Base-by-base conservation (phyloP, 92 coral and sea anemone genomes). In the Isaurus tuberculatus region DNA sequence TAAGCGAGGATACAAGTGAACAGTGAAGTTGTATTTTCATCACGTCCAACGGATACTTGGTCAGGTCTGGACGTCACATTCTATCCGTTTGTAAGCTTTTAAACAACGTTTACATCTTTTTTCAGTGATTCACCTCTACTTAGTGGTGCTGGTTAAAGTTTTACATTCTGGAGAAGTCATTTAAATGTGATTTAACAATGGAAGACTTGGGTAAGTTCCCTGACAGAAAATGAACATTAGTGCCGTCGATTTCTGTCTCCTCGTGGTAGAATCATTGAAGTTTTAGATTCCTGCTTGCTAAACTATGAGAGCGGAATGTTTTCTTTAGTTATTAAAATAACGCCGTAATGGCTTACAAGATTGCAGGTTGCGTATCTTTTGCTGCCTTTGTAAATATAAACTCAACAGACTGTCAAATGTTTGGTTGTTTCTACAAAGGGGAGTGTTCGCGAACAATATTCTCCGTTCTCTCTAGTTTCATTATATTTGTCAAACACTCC, bases 131-230 rank as follows among this genome's bases (percentile, higher is more conserved):
- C 37, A 60, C 4, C 13, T 57, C 58, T n/a, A 28, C 36, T 33
- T 34, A 25, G 20, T 77, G 82, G 65, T n/a, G 65, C 32, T 36
- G 14, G 5, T 34, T 19, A 31, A 22, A 40, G 3, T 34, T 34
- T 57, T 58, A 34, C 82, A 77, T 77, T 77, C 82, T 77, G 82
- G 82, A 77, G 82, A 77, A 57, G 28, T 77, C 82, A 57, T 57
- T 57, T 77, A 77, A 58, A 36, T 77, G 82, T 77, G 82, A 77
- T 77, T 15, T 77, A 40, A 75, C 80, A 36, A 93, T 93, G 91
- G 97, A 93, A 33, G 97, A 93, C 60, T 55, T 93, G 60, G 97
- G 97, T 93, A 72, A 83, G 97, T 65, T 34, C 27, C 14, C 57
- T 8, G 43, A 23, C 31, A 70, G 34, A 71, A 71, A 42, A 20